A percentile compares a stretch with the other conserved stretches of the same genome.
phyloP scores from a whole-genome alignment of 2,888 invertebrate species.

The Micoletzkya japonica region DNA sequence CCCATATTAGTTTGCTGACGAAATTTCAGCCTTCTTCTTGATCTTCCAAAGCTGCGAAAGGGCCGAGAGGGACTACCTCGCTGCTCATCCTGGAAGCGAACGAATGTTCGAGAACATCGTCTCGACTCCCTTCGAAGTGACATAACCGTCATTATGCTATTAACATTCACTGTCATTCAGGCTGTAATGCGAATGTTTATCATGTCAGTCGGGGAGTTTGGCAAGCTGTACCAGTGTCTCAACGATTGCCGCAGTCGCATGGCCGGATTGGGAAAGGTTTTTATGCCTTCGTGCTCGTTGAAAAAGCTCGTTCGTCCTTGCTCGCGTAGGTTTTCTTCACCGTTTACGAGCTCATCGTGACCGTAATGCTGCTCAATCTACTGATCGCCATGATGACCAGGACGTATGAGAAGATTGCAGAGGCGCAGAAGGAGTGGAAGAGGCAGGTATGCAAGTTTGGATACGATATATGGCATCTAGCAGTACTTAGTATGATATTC shows the following conservation, averaged over 20 bases:
- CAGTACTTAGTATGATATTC: no score
- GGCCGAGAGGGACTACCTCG: constrained; percentile 37
- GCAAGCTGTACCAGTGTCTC: constrained; percentile 88
- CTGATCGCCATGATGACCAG: constrained; percentile 99
- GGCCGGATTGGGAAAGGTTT: constrained; percentile 45
- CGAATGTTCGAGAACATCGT: constrained; percentile 49
- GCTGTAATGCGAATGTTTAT: constrained; percentile 96
- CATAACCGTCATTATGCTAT: neutral
- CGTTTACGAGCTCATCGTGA: constrained; percentile 93
- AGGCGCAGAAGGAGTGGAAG: constrained; percentile 97
- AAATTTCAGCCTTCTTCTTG: constrained; percentile 74
- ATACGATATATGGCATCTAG: constrained; percentile 67
- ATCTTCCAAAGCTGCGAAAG: constrained; percentile 78
- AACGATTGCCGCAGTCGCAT: constrained; percentile 69
- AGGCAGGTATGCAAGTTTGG: constrained; percentile 72
- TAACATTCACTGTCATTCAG: constrained; percentile 71
- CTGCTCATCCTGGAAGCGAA: neutral
- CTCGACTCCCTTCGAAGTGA: constrained; percentile 38
- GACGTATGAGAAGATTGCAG: constrained; percentile 95
- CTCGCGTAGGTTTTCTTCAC: constrained; percentile 77
- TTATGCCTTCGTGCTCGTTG: neutral
- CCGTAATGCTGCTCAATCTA: constrained; percentile 92
- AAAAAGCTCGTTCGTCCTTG: neutral
- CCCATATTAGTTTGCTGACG: neutral
- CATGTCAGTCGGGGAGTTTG: constrained; percentile 95